Conservation (phyloP, 2,113 vertebrate genomes). For the Eupsittula cactorum region DNA sequence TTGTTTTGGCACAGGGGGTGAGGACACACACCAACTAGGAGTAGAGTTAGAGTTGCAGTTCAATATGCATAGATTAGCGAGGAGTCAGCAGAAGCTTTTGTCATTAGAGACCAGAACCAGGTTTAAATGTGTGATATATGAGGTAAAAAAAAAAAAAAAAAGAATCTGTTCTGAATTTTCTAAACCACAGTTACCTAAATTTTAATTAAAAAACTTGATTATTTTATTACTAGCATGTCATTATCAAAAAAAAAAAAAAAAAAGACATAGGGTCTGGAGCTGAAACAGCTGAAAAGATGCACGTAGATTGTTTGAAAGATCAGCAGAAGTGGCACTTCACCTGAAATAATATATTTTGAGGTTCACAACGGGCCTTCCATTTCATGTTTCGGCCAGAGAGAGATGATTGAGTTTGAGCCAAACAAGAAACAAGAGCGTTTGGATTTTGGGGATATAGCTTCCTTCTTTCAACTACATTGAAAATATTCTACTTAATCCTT, state of each 20-base stretch:
- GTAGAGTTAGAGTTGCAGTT: fast-evolving
- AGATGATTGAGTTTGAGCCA: neutral
- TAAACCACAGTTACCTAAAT: neutral
- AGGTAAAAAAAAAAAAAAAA: neutral
- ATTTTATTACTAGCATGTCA: neutral
- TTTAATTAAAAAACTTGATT: neutral
- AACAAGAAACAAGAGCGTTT: neutral
- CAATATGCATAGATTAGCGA: neutral
- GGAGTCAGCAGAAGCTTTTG: neutral
- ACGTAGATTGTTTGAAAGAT: neutral
- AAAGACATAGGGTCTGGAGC: neutral
- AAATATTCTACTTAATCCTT: neutral
- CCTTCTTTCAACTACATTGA: neutral
- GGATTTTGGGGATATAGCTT: neutral
- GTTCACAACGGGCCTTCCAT: neutral
- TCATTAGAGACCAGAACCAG: neutral
- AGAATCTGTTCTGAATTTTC: neutral
- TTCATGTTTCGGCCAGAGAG: neutral
- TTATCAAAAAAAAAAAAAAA: neutral
- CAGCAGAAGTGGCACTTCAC: neutral
- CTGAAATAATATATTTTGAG: neutral
- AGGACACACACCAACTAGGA: neutral
- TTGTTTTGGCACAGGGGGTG: neutral
- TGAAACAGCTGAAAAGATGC: neutral
- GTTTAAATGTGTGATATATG: fast-evolving